Conservation (phyloP, 2,888 invertebrate genomes). For the Notodonta dromedarius region DNA sequence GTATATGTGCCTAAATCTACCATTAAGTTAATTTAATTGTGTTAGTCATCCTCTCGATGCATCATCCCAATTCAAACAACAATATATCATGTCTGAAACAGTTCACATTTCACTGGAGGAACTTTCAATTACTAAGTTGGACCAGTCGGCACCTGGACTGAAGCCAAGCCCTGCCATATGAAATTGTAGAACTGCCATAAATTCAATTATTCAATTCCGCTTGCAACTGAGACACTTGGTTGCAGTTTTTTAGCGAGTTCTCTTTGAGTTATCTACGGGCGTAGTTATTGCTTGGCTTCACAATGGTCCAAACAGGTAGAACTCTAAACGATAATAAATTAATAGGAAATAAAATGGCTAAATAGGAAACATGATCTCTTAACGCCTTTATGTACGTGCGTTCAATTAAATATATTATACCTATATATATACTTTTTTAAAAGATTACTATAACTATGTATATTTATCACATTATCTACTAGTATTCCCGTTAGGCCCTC, state of each 20-base stretch:
- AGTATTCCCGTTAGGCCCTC: too few relatives aligned
- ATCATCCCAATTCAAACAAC: conserved; percentile 37
- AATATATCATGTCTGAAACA: conserved; percentile 49
- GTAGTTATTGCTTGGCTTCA: too few relatives aligned
- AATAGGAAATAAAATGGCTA: too few relatives aligned
- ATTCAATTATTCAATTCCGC: conserved; percentile 65
- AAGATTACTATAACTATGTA: too few relatives aligned
- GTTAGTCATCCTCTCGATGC: not conserved
- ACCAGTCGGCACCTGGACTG: conserved; percentile 55
- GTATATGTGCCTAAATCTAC: too few relatives aligned
- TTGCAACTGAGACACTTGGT: conserved; percentile 49
- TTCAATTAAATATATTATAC: too few relatives aligned
- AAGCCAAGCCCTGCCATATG: conserved; percentile 54
- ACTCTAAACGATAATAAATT: too few relatives aligned
- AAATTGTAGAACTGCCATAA: conserved; percentile 56
- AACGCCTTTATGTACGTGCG: too few relatives aligned
- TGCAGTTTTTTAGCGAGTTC: conserved; percentile 41
- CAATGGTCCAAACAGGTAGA: too few relatives aligned
- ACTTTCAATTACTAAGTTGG: conserved; percentile 68
- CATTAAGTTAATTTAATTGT: not conserved
- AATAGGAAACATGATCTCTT: too few relatives aligned
- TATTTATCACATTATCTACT: too few relatives aligned
- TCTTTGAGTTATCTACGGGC: conserved; percentile 15
- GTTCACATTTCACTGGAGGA: conserved; percentile 43
- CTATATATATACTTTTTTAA: too few relatives aligned